A percentile compares a stretch with the other conserved stretches of the same genome.
Evolutionary conservation across 1,140 invertebrate genomes (phyloP).

Genomic region (Drosophila melanica): DNA sequence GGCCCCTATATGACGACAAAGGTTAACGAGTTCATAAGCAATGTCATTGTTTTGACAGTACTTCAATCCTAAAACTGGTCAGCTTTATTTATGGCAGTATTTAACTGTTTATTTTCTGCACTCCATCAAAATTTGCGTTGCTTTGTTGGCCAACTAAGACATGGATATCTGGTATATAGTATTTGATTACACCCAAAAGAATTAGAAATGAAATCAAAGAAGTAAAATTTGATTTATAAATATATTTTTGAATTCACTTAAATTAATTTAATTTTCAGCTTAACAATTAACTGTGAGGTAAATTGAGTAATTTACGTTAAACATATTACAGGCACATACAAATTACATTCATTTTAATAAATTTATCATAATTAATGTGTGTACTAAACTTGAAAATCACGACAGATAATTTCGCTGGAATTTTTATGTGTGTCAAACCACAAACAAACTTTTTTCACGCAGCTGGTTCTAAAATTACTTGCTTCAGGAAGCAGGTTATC

Average conservation of each 20-base stretch:
- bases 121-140: no score
- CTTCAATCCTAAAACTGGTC: neutral
- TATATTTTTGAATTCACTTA: neutral
- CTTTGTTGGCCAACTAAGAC: no score
- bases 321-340: no score
- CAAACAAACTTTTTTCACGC: neutral
- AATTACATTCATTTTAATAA: no score
- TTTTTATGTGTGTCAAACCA: slow-evolving; percentile 2
- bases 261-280: neutral
- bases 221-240: neutral
- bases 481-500: slow-evolving; percentile 36
- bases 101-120: neutral
- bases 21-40: slow-evolving; percentile 30
- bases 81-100: neutral
- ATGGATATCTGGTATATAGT: no score
- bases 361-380: no score
- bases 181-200: no score
- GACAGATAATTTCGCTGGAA: neutral
- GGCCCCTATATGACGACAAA: slow-evolving; percentile 27
- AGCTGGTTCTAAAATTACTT: neutral
- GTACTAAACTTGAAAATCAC: neutral
- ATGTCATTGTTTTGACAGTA: slow-evolving; percentile 38
- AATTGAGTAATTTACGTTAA: no score
- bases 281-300: no score
- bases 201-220: no score